Evolutionary conservation across 2,888 invertebrate species (phyloP), one percentile per base, ranked within the genome.

Genomic region (Papilio demoleus): DNA sequence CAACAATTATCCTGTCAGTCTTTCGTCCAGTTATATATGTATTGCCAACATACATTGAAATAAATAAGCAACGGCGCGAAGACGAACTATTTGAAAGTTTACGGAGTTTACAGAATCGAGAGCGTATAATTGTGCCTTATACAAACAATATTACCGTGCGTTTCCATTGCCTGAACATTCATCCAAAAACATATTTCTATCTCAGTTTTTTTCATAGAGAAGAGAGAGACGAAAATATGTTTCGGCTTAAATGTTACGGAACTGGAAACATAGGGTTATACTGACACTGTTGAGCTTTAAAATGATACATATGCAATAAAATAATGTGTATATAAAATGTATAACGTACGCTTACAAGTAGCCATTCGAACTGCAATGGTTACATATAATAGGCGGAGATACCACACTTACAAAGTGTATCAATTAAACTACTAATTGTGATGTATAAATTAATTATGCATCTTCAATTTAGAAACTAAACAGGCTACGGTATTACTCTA

Each of bases 361-460:
- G 86, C 88, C 90, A 92, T 88, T 85, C 83, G 79, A 88, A 86
- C 85, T 87, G 86, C 83, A 87, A 90, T 88, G 90, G 89, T 89
- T 89, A 90, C 87, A 90, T 87, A 88, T 91, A 91, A 92, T 92
- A 92, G 92, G 92, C 92, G 92, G 92, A 92, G 88, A 90, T 84
- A 86, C 86, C 85, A 90, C 89, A 90, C 90, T 90, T 90, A 88
- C 84, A 88, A 90, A 90, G 92, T 92, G 91, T 89, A 86, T 83
- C 53, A 89, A 89, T 91, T 88, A 90, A 88, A 90, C 92, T 92
- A 92, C 90, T 82, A 87, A 86, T 88, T 87, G 87, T 83, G 89
- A 90, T 88, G 90, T 88, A 91, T 88, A 90, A 88, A 88, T 85
- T 68, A 85, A 90, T 89, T 90, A 91, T 89, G 88, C 91, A 89